Evolutionary conservation across 2,888 invertebrate genomes (phyloP), one percentile per base, ranked within the genome.

Genomic region (Cryptosula pallasiana): DNA sequence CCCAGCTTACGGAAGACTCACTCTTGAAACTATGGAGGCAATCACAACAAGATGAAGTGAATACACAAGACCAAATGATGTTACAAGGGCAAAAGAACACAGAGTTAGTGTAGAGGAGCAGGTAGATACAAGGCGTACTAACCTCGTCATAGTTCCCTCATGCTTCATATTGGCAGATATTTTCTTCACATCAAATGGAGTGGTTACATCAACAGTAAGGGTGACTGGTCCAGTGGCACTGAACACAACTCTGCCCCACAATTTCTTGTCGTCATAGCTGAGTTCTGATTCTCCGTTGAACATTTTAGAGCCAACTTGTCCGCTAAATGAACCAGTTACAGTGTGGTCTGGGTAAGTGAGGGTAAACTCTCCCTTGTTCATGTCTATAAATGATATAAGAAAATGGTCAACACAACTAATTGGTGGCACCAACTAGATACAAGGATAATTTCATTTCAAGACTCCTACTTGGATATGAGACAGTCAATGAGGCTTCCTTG

Each of bases 311-410:
- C 32, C 63, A 32, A 27, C 63, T 29, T 71, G 32, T 23, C 34
- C 32, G 69, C 34, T 72, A 63, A 72, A 27, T 13, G 45, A 32
- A 2, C 70, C 54, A 9, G 36, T 58, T 55, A 58, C 29, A 13
- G 74, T 76, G 23, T 75, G 71, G n/a, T 69, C 73, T 55, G 78
- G 78, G 63, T 77, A 75, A 54, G 75, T 74, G 9, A 77, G 57
- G 16, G 36, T 3, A 35, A 25, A 35, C 57, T 29, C 5, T 13
- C 1, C 34, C 25, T 57, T 58, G 3, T 35, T 16, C 27, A 32
- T 32, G 1, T 58, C 57, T 57, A n/a, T 27, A 63, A 32, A 5
- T n/a, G n/a, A n/a, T n/a, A n/a, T n/a, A n/a, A n/a, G n/a, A n/a
- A n/a, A n/a, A n/a, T n/a, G n/a, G n/a, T n/a, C n/a, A n/a, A n/a